Percentiles rank a stretch among this genome's conserved stretches.
These are phyloP conservation scores for Clitarchus hookeri DNA, from an alignment of 2,888 invertebrate genomes.

Conservation along the genomic window DNA sequence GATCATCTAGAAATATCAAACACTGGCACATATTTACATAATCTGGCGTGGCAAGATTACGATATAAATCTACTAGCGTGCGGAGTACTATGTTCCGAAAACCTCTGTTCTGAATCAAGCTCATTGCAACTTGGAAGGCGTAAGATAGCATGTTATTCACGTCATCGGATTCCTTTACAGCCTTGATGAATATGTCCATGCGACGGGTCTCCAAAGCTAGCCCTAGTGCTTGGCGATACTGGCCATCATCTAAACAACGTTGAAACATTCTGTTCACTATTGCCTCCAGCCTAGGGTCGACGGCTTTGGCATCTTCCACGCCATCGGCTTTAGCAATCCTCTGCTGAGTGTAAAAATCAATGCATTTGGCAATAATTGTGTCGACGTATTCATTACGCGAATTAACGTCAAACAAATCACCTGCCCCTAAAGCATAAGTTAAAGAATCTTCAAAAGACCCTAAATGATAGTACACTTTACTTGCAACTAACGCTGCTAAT, in stretches of 20 bases:
- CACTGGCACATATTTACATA: conserved; percentile 99
- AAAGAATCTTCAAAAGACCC: conserved; percentile 96
- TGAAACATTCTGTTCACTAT: conserved; percentile 98
- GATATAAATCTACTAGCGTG: conserved; percentile 86
- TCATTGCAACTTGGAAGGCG: conserved; percentile 96
- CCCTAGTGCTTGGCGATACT: conserved; percentile 94
- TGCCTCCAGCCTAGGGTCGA: conserved; percentile 83
- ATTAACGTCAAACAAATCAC: conserved; percentile 92
- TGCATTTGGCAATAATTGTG: conserved; percentile 96
- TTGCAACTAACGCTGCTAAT: conserved; percentile 94
- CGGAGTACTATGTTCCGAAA: conserved; percentile 91
- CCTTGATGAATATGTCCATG: conserved; percentile 94
- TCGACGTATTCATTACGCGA: conserved; percentile 94
- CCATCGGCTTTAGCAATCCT: conserved; percentile 70
- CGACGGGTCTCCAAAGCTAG: conserved; percentile 94
- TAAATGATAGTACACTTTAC: conserved; percentile 97
- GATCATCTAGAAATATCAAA: conserved; percentile 94
- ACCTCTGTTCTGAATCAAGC: conserved; percentile 90
- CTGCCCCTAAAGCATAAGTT: conserved; percentile 96
- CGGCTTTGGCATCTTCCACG: conserved; percentile 64
- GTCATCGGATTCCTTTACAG: conserved; percentile 93
- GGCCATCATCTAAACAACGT: conserved; percentile 91
- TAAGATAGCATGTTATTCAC: conserved; percentile 88
- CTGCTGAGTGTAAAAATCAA: conserved; percentile 94
- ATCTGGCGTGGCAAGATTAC: conserved; percentile 87